Conservation (phyloP, 1,140 invertebrate species). For the Leptonema lineaticorne region DNA sequence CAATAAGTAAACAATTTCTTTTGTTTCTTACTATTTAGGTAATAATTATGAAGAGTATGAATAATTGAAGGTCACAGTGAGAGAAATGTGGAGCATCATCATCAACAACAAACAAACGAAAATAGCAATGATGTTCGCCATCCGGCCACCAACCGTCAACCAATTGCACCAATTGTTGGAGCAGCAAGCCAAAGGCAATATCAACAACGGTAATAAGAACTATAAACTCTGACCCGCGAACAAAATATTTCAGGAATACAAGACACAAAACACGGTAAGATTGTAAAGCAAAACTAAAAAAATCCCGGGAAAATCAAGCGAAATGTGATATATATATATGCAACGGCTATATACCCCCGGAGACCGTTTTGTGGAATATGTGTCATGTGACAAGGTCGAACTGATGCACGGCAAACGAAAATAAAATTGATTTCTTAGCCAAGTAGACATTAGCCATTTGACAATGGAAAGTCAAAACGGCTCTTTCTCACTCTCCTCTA, state of each 20-base stretch:
- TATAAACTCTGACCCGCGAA: conserved; percentile 21
- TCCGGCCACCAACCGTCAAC: conserved; percentile 14
- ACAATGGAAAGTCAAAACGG: not conserved
- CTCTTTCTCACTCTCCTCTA: no score
- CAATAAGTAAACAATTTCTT: no score
- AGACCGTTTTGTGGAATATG: no score
- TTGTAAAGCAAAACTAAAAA: not conserved
- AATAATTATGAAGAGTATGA: no score
- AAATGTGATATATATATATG: conserved; percentile 6
- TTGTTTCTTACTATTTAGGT: no score
- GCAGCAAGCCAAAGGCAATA: no score
- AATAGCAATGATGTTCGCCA: conserved; percentile 21
- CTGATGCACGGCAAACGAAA: not conserved
- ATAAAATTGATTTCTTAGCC: not conserved
- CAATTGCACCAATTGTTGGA: conserved; percentile 31
- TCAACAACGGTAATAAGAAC: no score
- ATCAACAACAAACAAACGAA: conserved; percentile 11
- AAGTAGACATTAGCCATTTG: not conserved
- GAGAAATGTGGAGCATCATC: conserved; percentile 19
- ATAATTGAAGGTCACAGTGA: conserved; percentile 20
- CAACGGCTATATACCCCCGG: not conserved
- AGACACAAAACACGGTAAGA: not conserved
- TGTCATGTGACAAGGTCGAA: conserved; percentile 27
- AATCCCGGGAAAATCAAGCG: not conserved
- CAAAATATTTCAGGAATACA: not conserved